A percentile compares a stretch with the other conserved stretches of the same genome.
Evolutionary conservation across 2,888 invertebrate species (phyloP).

Genomic region (Empis livida): DNA sequence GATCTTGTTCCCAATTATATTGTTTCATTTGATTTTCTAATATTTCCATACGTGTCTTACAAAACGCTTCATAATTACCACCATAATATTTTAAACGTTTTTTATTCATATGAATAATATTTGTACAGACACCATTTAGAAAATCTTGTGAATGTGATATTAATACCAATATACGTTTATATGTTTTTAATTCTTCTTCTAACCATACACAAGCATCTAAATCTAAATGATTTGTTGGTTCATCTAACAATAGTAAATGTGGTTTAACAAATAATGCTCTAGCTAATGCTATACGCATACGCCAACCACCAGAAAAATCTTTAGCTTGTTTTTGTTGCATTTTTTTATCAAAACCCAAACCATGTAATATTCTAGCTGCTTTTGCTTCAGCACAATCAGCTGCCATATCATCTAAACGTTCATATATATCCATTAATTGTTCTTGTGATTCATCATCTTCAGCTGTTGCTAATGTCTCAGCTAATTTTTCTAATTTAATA

Average conservation of each 20-base stretch:
- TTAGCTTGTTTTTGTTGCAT: constrained; percentile 81
- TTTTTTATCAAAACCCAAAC: constrained; percentile 82
- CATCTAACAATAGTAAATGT: constrained; percentile 88
- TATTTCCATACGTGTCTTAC: constrained; percentile 84
- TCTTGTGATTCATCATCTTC: constrained; percentile 90
- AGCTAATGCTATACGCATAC: constrained; percentile 96
- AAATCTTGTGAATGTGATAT: constrained; percentile 99
- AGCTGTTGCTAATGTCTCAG: constrained; percentile 75
- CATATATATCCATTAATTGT: constrained; percentile 94
- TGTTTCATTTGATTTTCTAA: constrained; percentile 98
- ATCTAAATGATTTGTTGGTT: constrained; percentile 98
- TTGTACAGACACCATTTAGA: constrained; percentile 92
- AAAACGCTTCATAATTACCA: constrained; percentile 94
- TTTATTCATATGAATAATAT: constrained; percentile 91
- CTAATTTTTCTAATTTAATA: constrained; percentile 76
- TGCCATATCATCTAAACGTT: constrained; percentile 90
- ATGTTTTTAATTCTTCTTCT: constrained; percentile 92
- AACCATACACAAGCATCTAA: constrained; percentile 99
- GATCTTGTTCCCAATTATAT: constrained; percentile 99
- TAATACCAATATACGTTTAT: constrained; percentile 91
- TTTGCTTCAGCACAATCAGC: constrained; percentile 91
- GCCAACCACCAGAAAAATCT: constrained; percentile 91
- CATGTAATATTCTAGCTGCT: constrained; percentile 89
- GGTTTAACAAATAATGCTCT: constrained; percentile 96
- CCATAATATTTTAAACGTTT: constrained; percentile 90